Conservation (phyloP, 1,140 invertebrate species). For the Drosophila nikananu region DNA sequence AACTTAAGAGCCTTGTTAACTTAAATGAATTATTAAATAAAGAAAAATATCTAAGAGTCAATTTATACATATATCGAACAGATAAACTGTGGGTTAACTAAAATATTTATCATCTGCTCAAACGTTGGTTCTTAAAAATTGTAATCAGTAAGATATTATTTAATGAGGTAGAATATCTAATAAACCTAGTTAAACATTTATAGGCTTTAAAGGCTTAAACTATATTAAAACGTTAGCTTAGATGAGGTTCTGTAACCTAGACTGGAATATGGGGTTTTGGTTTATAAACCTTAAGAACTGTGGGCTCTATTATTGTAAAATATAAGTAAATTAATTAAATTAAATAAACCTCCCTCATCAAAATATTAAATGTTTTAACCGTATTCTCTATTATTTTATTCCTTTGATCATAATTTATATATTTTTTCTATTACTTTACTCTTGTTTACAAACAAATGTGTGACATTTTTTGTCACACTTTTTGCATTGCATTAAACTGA, state of each 20-base stretch:
- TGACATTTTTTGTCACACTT: not conserved
- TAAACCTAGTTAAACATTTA: too few relatives aligned
- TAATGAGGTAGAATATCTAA: not conserved
- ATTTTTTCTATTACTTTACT: too few relatives aligned
- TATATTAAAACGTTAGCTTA: not conserved
- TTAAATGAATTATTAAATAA: not conserved
- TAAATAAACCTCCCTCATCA: too few relatives aligned
- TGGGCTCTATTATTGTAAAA: too few relatives aligned
- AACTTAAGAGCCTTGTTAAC: not conserved
- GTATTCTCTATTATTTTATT: not conserved
- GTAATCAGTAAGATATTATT: not conserved
- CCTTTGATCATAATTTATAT: not conserved
- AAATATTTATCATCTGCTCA: too few relatives aligned
- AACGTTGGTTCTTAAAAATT: not conserved
- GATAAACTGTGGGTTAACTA: not conserved
- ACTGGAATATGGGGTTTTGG: too few relatives aligned
- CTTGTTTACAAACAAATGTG: not conserved
- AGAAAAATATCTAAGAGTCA: rapidly evolving
- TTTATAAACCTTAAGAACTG: too few relatives aligned
- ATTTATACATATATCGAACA: not conserved
- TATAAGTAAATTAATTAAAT: too few relatives aligned
- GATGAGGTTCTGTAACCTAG: too few relatives aligned
- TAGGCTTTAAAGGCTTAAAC: too few relatives aligned
- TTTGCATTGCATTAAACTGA: not conserved
- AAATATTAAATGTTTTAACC: not conserved